Evolutionary conservation across 2,797 vertebrate genomes (phyloP).

Genomic region (Enteromius unitaeniatus): DNA sequence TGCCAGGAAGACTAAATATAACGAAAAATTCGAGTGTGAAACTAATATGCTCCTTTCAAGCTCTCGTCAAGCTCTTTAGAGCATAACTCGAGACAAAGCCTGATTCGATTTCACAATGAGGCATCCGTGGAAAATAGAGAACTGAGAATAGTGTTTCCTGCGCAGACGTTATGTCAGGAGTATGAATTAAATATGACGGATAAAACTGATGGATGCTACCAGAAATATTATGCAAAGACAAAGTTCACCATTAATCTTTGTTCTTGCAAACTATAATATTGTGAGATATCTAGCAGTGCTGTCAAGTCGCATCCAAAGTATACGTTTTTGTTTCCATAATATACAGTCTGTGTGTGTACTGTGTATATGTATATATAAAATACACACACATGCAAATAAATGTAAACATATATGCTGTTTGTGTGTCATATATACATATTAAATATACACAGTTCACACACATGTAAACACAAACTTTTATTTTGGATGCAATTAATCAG

Average conservation of each 20-base stretch:
- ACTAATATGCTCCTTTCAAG: background rate
- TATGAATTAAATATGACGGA: background rate
- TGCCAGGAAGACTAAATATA: background rate
- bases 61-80: background rate
- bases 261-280: too few relatives aligned
- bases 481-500: too few relatives aligned
- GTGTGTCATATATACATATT: background rate
- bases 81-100: background rate
- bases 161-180: background rate
- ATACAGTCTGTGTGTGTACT: too few relatives aligned
- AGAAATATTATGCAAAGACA: background rate
- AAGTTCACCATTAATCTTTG: background rate
- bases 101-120: background rate
- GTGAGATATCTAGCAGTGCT: too few relatives aligned
- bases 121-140: background rate
- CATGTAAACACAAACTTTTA: too few relatives aligned
- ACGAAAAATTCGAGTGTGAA: background rate
- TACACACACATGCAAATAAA: too few relatives aligned
- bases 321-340: too few relatives aligned
- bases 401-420: background rate
- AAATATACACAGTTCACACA: too few relatives aligned
- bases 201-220: background rate
- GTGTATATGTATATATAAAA: too few relatives aligned
- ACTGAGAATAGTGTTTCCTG: conserved; percentile 21
- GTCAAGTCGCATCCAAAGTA: too few relatives aligned